Conservation (phyloP, 2,113 vertebrate species). For the Hymenochirus boettgeri region DNA sequence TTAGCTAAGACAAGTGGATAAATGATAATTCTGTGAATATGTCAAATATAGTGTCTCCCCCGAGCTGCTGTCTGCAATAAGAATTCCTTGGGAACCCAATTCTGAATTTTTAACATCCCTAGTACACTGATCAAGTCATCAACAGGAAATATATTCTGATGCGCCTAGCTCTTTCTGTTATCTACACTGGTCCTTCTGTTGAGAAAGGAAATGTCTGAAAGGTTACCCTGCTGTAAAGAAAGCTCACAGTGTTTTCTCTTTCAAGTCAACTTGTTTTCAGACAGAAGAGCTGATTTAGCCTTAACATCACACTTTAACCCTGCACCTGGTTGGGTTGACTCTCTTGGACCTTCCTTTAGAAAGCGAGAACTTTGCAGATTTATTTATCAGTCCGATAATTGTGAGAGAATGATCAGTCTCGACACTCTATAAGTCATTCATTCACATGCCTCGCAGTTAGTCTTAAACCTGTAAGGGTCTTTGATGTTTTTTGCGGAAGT, state of each 20-base stretch:
- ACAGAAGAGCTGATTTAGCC: constrained; percentile 25
- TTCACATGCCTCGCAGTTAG: constrained; percentile 12
- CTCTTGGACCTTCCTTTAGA: constrained; percentile 22
- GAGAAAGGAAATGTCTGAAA: constrained; percentile 29
- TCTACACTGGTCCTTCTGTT: constrained; percentile 27
- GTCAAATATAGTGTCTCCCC: background rate
- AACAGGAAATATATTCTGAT: constrained; percentile 36
- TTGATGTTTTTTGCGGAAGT: constrained; percentile 26
- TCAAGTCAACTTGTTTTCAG: constrained; percentile 38
- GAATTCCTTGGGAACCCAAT: background rate
- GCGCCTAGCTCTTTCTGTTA: constrained; percentile 26
- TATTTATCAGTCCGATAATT: constrained; percentile 19
- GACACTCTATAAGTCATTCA: constrained; percentile 34
- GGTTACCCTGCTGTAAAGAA: constrained; percentile 27
- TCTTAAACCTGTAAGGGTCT: constrained; percentile 27
- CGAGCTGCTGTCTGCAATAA: background rate
- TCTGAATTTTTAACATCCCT: constrained; percentile 26
- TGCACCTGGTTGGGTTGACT: constrained; percentile 31
- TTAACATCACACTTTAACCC: constrained; percentile 30
- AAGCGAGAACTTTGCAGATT: constrained; percentile 22
- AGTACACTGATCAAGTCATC: constrained; percentile 33
- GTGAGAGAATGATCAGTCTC: constrained; percentile 22
- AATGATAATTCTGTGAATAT: too few species aligned
- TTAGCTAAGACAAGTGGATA: too few species aligned
- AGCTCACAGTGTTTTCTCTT: constrained; percentile 36